Evolutionary conservation across 2,888 invertebrate species (phyloP).

Genomic region (Tachina lurida): DNA sequence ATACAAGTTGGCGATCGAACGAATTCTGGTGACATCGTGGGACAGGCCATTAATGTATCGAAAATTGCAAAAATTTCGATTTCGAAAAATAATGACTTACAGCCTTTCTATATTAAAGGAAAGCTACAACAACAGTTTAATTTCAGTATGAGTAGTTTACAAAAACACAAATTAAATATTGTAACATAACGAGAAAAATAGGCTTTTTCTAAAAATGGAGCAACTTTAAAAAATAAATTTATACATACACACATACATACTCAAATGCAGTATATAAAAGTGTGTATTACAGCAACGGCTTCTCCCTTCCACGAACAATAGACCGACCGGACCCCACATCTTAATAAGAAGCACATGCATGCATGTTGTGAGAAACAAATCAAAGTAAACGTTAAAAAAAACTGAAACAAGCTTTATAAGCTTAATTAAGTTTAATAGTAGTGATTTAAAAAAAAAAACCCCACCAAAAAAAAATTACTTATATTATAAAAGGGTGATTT

Average conservation of each 20-base stretch:
- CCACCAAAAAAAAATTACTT: conserved; percentile 4
- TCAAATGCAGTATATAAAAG: no score
- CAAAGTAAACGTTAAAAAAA: conserved; percentile 49
- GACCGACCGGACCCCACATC: conserved; percentile 20
- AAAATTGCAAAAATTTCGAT: no score
- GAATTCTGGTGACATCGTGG: no score
- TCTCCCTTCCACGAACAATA: conserved; percentile 6
- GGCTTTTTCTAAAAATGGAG: background rate
- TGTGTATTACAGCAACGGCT: background rate
- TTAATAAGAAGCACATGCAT: conserved; percentile 57
- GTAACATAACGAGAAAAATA: background rate
- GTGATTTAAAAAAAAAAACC: conserved; percentile 39
- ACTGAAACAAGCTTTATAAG: conserved; percentile 59
- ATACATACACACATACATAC: no score
- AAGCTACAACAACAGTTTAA: no score
- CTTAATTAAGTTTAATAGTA: conserved; percentile 69
- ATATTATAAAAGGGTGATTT: conserved; percentile 2
- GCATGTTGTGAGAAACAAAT: conserved; percentile 50
- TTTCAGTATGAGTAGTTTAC: no score
- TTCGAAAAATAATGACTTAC: no score
- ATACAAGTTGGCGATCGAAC: no score
- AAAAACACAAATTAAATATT: no score
- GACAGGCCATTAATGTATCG: no score
- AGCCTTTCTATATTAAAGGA: no score
- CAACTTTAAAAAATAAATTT: no score